Percentiles rank a stretch among this genome's conserved stretches.
These are phyloP conservation scores for Paragorgia papillata DNA, from an alignment of 92 coral and sea anemone genomes.

Conservation along the genomic window DNA sequence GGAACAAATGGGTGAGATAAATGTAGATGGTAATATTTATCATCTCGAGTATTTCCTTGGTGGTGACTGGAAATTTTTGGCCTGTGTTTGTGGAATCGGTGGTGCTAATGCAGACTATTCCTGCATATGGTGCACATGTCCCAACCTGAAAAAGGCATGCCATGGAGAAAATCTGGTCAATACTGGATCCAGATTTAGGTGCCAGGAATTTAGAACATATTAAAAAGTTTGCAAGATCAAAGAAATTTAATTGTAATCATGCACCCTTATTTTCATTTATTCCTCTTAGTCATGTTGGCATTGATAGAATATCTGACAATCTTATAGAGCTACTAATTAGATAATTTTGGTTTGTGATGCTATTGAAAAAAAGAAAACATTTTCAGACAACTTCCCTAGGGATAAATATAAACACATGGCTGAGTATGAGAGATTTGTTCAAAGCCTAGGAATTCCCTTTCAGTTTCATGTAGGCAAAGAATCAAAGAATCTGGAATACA, in stretches of 20 bases:
- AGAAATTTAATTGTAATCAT: conserved; percentile 36
- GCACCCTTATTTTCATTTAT: too few relatives aligned
- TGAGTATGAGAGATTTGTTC: too few relatives aligned
- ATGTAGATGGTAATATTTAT: not conserved
- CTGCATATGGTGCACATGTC: too few relatives aligned
- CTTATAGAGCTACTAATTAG: conserved; percentile 55
- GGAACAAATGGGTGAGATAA: not conserved
- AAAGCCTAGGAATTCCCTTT: too few relatives aligned
- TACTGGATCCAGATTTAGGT: conserved; percentile 36
- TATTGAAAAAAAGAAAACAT: conserved; percentile 33
- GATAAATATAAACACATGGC: too few relatives aligned
- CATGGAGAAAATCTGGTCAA: conserved; percentile 48
- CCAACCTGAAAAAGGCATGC: not conserved
- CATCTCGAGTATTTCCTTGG: conserved; percentile 1
- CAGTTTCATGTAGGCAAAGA: too few relatives aligned
- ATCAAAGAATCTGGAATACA: too few relatives aligned
- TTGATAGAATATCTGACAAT: conserved; percentile 53
- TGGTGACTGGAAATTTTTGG: conserved; percentile 7
- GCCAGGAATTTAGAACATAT: conserved; percentile 53
- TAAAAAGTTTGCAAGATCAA: conserved; percentile 20
- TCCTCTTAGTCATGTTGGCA: conserved; percentile 60
- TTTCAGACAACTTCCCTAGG: too few relatives aligned
- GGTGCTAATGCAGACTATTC: not conserved
- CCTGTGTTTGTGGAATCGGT: too few relatives aligned
- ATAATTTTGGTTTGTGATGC: conserved; percentile 51